These are phyloP conservation scores for Paelopatides confundens DNA, from an alignment of 53 echinoderm and acorn worm genomes.

Conservation along the genomic window DNA sequence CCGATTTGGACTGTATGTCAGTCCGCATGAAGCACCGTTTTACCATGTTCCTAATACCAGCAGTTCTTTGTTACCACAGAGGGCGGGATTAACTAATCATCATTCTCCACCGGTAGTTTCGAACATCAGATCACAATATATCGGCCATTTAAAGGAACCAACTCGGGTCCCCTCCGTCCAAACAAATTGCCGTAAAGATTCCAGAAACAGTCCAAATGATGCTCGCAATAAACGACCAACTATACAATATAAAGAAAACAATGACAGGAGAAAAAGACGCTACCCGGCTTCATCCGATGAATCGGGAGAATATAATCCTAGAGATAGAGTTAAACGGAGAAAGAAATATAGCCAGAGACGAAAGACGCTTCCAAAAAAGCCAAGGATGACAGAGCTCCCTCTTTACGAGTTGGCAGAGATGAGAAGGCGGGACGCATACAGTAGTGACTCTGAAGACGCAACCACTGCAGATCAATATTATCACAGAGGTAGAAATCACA, in stretches of 20 bases:
- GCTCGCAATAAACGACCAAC: not conserved
- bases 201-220: not conserved
- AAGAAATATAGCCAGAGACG: slow-evolving; percentile 1
- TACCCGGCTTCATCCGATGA: not conserved
- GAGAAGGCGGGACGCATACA: not conserved
- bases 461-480: not conserved
- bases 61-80: not conserved
- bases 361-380: not conserved
- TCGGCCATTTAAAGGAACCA: too few relatives aligned
- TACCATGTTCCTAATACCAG: not conserved
- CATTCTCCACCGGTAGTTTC: not conserved
- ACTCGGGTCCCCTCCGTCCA: too few relatives aligned
- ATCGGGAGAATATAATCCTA: not conserved
- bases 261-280: not conserved
- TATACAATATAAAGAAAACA: not conserved
- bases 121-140: too few relatives aligned
- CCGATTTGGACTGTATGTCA: not conserved
- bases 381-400: not conserved
- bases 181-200: not conserved
- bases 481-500: not conserved
- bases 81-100: not conserved
- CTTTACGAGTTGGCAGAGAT: not conserved
- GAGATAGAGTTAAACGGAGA: not conserved
- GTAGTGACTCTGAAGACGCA: not conserved
- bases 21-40: not conserved